These are phyloP conservation scores for Exocentrus adspersus DNA, from an alignment of 2,888 invertebrate genomes.

Conservation along the genomic window DNA sequence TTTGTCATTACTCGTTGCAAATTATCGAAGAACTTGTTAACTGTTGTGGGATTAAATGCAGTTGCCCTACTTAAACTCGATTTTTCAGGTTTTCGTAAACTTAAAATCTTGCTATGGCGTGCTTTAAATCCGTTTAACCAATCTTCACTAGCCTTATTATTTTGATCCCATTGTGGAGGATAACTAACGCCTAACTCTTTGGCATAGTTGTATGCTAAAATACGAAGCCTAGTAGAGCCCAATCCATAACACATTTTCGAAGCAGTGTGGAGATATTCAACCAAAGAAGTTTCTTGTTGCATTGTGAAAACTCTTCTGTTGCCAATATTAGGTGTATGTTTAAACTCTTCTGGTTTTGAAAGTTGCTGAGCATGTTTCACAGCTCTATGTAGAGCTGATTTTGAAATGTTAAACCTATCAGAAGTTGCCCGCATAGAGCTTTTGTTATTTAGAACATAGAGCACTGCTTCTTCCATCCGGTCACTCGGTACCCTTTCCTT, in stretches of 20 bases:
- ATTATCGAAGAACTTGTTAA: slow-evolving; percentile 2
- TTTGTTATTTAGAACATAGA: neutral
- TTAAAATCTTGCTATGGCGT: neutral
- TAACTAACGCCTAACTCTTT: neutral
- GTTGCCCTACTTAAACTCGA: slow-evolving; percentile 4
- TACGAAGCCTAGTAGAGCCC: neutral
- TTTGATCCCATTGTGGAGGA: neutral
- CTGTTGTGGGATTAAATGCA: neutral
- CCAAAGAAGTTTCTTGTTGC: neutral
- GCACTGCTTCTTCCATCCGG: neutral
- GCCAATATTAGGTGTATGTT: slow-evolving; percentile 1
- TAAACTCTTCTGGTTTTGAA: neutral
- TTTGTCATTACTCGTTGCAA: neutral
- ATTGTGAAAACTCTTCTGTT: neutral
- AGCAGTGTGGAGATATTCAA: neutral
- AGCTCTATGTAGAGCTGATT: neutral
- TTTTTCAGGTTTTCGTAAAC: neutral
- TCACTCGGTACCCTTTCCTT: neutral
- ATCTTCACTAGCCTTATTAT: neutral
- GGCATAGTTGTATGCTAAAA: neutral
- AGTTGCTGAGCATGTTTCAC: neutral
- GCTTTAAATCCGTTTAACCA: neutral
- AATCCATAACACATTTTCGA: neutral
- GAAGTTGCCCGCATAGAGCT: neutral
- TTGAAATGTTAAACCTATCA: neutral